phyloP scores from a whole-genome alignment of 2,888 invertebrate genomes.

The Caenorhabditis japonica region DNA sequence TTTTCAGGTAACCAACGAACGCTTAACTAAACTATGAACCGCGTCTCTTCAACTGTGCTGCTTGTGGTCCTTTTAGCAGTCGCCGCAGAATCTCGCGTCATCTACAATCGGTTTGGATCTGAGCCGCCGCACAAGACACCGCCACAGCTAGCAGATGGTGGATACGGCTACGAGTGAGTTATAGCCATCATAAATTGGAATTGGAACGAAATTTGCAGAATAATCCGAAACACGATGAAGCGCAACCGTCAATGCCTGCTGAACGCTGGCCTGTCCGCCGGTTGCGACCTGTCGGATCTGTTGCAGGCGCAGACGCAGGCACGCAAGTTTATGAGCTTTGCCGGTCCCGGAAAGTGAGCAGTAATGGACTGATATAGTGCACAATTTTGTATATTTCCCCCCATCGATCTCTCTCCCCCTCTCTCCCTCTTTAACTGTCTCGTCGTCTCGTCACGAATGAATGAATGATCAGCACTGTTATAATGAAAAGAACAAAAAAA shows the following conservation, averaged over 20 bases:
- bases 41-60: conserved; percentile 17
- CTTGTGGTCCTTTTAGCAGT: conserved; percentile 17
- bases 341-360: conserved; percentile 65
- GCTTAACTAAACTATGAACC: too few relatives aligned
- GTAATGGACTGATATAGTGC: conserved; percentile 13
- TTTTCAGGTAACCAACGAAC: conserved; percentile 31
- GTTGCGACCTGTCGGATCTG: conserved; percentile 72
- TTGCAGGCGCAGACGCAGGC: conserved; percentile 67
- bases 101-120: conserved; percentile 31
- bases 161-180: conserved; percentile 43
- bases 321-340: conserved; percentile 72
- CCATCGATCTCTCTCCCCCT: conserved; percentile 8
- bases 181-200: too few relatives aligned
- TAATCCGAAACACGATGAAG: conserved; percentile 55
- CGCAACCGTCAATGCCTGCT: conserved; percentile 68
- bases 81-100: conserved; percentile 22
- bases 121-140: too few relatives aligned
- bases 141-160: conserved; percentile 10
- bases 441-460: neutral
- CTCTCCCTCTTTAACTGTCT: conserved; percentile 7
- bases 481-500: conserved; percentile 10
- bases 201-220: too few relatives aligned
- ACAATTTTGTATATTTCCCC: conserved; percentile 12
- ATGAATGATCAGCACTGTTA: conserved; percentile 34
- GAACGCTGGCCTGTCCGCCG: conserved; percentile 73